Evolutionary conservation across 2,797 vertebrate species (phyloP).

Genomic region (Anguilla marmorata): DNA sequence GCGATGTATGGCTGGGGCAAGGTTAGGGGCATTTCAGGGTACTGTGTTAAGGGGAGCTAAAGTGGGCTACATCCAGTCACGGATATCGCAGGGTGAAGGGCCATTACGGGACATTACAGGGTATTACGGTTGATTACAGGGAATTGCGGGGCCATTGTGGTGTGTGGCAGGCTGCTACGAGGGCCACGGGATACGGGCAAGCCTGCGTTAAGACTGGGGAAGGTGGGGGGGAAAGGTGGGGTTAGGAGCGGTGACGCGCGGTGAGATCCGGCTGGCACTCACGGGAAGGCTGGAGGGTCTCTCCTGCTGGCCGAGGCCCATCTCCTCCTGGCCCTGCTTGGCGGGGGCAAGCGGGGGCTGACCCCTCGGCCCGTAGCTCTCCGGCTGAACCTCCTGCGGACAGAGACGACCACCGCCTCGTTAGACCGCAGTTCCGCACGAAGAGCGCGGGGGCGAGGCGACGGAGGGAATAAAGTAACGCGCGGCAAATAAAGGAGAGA

Average conservation of each 20-base stretch:
- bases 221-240: not conserved
- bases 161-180: not conserved
- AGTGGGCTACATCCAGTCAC: not conserved
- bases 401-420: not conserved
- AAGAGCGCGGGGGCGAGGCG: conserved; percentile 24
- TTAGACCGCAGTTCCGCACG: not conserved
- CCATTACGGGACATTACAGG: not conserved
- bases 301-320: conserved; percentile 69
- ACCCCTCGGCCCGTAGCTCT: conserved; percentile 80
- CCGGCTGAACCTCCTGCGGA: conserved; percentile 83
- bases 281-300: conserved; percentile 91
- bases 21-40: not conserved
- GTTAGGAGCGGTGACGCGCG: not conserved
- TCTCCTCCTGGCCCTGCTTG: conserved; percentile 87
- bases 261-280: conserved; percentile 62
- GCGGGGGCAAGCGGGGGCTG: conserved; percentile 80
- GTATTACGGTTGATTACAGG: not conserved
- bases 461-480: conserved; percentile 9
- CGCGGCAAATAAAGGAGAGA: not conserved
- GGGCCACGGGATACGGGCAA: too few species aligned
- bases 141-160: not conserved
- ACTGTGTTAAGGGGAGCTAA: not conserved
- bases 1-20: not conserved
- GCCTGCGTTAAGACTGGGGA: not conserved
- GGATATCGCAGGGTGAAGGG: too few species aligned